Evolutionary conservation across 2,797 vertebrate species (phyloP).

Genomic region (Yasuhikotakia modesta): DNA sequence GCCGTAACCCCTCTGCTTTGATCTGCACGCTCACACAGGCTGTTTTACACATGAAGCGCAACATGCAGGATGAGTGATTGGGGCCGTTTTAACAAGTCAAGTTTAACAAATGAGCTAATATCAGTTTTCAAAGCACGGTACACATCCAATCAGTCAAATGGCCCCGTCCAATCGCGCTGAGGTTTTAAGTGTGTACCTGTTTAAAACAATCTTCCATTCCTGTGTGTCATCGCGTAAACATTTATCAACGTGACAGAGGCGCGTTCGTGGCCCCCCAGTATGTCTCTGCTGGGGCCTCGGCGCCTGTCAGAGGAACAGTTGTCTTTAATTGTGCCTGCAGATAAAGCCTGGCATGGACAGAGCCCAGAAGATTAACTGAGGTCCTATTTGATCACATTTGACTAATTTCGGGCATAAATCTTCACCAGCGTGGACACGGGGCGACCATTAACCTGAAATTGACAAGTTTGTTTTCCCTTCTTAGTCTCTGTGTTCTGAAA

Average conservation of each 20-base stretch:
- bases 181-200: slow-evolving; percentile 75
- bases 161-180: slow-evolving; percentile 49
- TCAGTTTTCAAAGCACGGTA: slow-evolving; percentile 63
- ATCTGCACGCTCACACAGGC: background rate
- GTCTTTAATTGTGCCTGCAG: slow-evolving; percentile 84
- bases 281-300: slow-evolving; percentile 77
- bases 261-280: slow-evolving; percentile 71
- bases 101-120: slow-evolving; percentile 67
- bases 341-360: slow-evolving; percentile 81
- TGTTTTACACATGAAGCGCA: slow-evolving; percentile 62
- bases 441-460: slow-evolving; percentile 75
- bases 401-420: slow-evolving; percentile 91
- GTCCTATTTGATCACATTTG: slow-evolving; percentile 89
- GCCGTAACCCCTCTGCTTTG: slow-evolving; percentile 30
- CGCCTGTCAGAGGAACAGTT: slow-evolving; percentile 79
- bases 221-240: slow-evolving; percentile 67
- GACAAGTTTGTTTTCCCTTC: slow-evolving; percentile 64
- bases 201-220: slow-evolving; percentile 75
- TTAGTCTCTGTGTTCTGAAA: slow-evolving; percentile 8
- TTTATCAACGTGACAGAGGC: slow-evolving; percentile 79
- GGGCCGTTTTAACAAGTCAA: slow-evolving; percentile 73
- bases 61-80: slow-evolving; percentile 59
- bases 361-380: slow-evolving; percentile 83
- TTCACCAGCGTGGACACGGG: slow-evolving; percentile 76
- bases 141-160: slow-evolving; percentile 65